These are phyloP conservation scores for Psammodynastes pulverulentus DNA, from an alignment of 2,113 vertebrate genomes.

Conservation along the genomic window DNA sequence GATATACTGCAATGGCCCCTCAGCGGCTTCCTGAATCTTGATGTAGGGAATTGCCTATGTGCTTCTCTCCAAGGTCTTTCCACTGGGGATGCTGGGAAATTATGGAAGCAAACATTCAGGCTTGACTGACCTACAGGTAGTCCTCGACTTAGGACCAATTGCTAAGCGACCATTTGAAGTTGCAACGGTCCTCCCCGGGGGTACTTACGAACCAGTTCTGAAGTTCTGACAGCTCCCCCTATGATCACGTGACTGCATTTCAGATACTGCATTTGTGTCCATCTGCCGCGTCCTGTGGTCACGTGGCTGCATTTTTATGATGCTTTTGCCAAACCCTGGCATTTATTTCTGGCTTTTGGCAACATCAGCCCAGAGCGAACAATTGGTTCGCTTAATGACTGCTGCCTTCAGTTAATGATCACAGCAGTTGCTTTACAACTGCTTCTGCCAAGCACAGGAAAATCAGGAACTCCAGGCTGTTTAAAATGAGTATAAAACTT, in stretches of 20 bases:
- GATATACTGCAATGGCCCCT: not conserved
- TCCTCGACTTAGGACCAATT: not conserved
- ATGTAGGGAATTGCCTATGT: not conserved
- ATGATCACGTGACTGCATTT: not conserved
- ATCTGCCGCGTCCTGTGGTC: not conserved
- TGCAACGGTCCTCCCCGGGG: not conserved
- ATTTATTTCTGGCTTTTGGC: not conserved
- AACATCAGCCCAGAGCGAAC: not conserved
- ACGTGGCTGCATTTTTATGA: not conserved
- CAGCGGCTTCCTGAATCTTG: not conserved
- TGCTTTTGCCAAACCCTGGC: not conserved
- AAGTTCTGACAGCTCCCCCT: not conserved
- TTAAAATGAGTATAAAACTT: not conserved
- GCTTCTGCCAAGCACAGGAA: not conserved
- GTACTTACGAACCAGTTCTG: not conserved
- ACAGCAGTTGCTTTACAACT: not conserved
- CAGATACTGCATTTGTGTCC: not conserved
- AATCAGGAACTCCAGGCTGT: not conserved
- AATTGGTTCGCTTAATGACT: not conserved
- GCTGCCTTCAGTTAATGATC: not conserved
- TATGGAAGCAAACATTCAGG: not conserved
- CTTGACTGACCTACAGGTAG: not conserved
- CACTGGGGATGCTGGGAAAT: not conserved
- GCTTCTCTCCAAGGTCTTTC: not conserved
- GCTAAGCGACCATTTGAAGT: not conserved